These are phyloP conservation scores for Oscheius onirici DNA, from an alignment of 2,888 invertebrate genomes.

Conservation along the genomic window DNA sequence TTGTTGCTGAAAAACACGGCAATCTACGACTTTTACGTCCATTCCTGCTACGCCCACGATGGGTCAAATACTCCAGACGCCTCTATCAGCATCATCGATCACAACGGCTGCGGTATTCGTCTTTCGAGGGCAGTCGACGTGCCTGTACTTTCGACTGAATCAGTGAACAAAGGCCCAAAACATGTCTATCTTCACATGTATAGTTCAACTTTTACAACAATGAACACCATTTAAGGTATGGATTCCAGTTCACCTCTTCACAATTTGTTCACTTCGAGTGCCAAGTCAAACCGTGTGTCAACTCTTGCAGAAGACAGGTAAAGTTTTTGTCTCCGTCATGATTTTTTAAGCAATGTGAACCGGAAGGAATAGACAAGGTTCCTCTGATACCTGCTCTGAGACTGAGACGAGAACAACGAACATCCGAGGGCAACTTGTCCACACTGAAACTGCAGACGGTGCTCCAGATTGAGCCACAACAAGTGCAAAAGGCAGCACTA, in stretches of 20 bases:
- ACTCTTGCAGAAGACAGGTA: constrained; percentile 62
- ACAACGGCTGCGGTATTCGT: constrained; percentile 68
- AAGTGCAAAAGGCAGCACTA: constrained; percentile 50
- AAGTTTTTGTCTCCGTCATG: too few relatives aligned
- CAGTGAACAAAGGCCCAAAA: constrained; percentile 61
- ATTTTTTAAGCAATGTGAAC: constrained; percentile 47
- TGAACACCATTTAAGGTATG: constrained; percentile 74
- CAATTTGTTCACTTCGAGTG: constrained; percentile 68
- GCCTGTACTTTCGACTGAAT: constrained; percentile 61
- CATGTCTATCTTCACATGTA: constrained; percentile 70
- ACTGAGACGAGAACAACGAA: constrained; percentile 33
- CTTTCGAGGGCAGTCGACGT: constrained; percentile 68
- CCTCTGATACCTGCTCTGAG: constrained; percentile 51
- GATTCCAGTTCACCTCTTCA: constrained; percentile 67
- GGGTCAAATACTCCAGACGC: constrained; percentile 67
- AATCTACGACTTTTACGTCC: constrained; percentile 70
- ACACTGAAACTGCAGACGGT: constrained; percentile 52
- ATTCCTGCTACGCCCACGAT: constrained; percentile 70
- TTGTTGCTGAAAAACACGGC: constrained; percentile 67
- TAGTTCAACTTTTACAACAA: constrained; percentile 71
- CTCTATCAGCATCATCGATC: constrained; percentile 64
- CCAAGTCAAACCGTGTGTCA: constrained; percentile 63
- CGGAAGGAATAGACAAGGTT: constrained; percentile 34
- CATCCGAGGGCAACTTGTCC: constrained; percentile 20
- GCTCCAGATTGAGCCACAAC: constrained; percentile 57